Conservation (phyloP, 2,113 vertebrate species). For the Lasiurus borealis region DNA sequence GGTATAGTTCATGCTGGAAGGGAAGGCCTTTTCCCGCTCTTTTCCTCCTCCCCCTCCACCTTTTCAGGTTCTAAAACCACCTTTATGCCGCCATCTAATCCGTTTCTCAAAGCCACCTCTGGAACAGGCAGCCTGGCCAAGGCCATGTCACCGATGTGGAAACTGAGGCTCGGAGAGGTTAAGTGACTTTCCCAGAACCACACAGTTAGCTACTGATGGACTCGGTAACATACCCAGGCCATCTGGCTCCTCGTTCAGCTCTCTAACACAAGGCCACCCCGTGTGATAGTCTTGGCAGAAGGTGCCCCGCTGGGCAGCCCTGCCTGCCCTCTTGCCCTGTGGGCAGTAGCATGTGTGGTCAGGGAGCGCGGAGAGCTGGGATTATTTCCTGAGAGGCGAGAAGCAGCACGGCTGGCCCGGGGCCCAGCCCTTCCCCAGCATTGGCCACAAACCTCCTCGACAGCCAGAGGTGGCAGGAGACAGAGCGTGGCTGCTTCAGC, state of each 20-base stretch:
- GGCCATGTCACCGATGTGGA: not conserved
- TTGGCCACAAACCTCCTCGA: not conserved
- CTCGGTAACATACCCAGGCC: not conserved
- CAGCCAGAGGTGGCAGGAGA: not conserved
- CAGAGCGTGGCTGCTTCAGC: not conserved
- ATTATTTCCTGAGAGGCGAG: constrained; percentile 31
- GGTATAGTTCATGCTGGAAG: not conserved
- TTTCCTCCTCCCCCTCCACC: not conserved
- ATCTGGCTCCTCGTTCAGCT: not conserved
- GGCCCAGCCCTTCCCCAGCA: not conserved
- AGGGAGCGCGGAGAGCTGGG: not conserved
- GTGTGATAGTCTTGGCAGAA: constrained; percentile 33
- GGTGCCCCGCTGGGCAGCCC: not conserved
- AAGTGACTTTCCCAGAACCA: not conserved
- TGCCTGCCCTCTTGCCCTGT: not conserved
- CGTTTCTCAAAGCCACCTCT: not conserved
- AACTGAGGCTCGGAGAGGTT: not conserved
- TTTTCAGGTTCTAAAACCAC: no score
- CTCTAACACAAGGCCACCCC: not conserved
- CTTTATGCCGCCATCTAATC: not conserved
- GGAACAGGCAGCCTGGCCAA: not conserved
- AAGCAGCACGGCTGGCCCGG: not conserved
- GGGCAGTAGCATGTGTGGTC: not conserved
- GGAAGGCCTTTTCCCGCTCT: no score
- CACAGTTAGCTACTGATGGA: not conserved